A percentile compares a stretch with the other conserved stretches of the same genome.
Evolutionary conservation across 2,797 vertebrate genomes (phyloP).

Genomic region (Psittacula derbiana): DNA sequence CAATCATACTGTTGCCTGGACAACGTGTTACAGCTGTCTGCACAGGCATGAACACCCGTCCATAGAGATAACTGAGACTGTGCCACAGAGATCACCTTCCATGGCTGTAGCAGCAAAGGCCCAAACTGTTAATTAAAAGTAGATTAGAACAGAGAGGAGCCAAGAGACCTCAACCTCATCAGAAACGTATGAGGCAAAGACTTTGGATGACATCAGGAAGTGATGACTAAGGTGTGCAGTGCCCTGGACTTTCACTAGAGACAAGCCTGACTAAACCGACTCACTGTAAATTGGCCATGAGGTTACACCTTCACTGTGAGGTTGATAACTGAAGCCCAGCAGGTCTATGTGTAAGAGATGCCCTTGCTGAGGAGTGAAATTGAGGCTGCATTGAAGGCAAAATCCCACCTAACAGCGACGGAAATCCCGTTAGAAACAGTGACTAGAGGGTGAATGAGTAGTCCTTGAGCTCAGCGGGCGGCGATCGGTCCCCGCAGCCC

Average conservation of each 20-base stretch:
- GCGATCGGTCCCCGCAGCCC: rapidly evolving
- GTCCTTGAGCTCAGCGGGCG: rapidly evolving
- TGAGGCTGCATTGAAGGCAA: rapidly evolving
- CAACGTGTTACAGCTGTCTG: background rate
- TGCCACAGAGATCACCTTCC: background rate
- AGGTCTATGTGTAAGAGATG: background rate
- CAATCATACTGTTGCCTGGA: background rate
- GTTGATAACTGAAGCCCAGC: background rate
- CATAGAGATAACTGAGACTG: rapidly evolving
- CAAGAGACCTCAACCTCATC: conserved; percentile 7
- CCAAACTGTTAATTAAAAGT: conserved; percentile 24
- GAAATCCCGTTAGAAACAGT: background rate
- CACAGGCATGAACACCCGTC: background rate
- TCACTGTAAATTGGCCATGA: background rate
- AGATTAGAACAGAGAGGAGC: background rate
- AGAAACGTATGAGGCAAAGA: background rate
- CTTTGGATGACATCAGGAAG: background rate
- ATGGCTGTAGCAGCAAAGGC: background rate
- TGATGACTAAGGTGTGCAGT: background rate
- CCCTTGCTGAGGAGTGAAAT: background rate
- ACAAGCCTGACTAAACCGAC: background rate
- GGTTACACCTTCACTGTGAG: background rate
- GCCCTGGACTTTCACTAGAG: background rate
- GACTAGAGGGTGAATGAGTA: rapidly evolving
- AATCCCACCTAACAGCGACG: rapidly evolving